Evolutionary conservation across 2,888 invertebrate species (phyloP), one percentile per base, ranked within the genome.

Genomic region (Plebejus anna): DNA sequence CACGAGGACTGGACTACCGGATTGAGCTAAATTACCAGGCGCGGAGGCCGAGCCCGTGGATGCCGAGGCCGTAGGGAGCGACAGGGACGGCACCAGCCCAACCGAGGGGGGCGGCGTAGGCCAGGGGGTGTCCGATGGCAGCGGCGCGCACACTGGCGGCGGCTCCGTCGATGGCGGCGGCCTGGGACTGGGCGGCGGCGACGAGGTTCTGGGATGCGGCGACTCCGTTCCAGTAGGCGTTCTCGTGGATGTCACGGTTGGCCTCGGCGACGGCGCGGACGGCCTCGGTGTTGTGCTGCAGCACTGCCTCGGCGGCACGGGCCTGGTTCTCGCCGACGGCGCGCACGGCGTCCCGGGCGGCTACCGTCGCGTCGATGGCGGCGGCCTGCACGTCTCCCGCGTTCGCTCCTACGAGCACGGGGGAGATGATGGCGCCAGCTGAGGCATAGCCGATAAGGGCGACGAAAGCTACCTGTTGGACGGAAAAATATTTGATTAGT

Each of bases 391-490:
- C 90, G 83, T 93, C 93, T 61, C 93, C 93, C 16, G 84, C 83
- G 89, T 91, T 94, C 75, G 88, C 86, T 81, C 92, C 92, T 80
- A 84, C 83, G 13, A 84, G 85, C 6, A 87, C 81, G 72, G 92
- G 91, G 77, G 88, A 82, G 75, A 80, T 72, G 85, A 93, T 84
- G 78, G 86, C 84, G 81, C 89, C 84, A 81, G 93, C 93, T 85
- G 92, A 88, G 82, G 93, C 91, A 86, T 90, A 94, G 91, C 92
- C 93, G 89, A 93, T 86, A 85, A 93, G 82, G 90, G 93, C 93
- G 84, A 88, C 86, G 87, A 93, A 90, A 86, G 88, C 90, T 84
- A 93, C 87, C 93, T 93, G 88, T 1, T 71, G 55, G 32, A 16
- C 47, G 57, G 36, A n/a, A 0, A n/a, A 9, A 32, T 16, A 11